A percentile compares a stretch with the other conserved stretches of the same genome.
phyloP scores from a whole-genome alignment of 1,140 invertebrate genomes.

The Lasioglossum albipes region DNA sequence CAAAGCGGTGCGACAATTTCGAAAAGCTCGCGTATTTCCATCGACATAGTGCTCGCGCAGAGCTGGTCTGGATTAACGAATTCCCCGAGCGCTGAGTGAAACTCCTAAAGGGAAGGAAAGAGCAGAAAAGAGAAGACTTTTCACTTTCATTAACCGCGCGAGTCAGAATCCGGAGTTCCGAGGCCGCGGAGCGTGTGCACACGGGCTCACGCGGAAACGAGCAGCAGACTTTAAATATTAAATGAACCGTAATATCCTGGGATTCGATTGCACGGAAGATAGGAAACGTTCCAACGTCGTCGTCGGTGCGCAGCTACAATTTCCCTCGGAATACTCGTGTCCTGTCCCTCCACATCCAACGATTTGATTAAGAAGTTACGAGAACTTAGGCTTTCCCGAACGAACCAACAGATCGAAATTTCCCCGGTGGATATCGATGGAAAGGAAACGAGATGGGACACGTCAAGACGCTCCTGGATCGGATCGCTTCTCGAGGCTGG shows the following conservation, averaged over 20 bases:
- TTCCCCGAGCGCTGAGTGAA: too few relatives aligned
- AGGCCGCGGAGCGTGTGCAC: neutral
- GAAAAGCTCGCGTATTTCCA: too few relatives aligned
- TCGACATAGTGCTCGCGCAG: too few relatives aligned
- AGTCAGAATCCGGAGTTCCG: too few relatives aligned
- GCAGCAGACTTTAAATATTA: conserved; percentile 2
- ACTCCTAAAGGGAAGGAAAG: too few relatives aligned
- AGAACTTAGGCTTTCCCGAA: neutral
- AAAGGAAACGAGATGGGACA: too few relatives aligned
- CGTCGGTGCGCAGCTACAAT: neutral
- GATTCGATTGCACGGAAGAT: neutral
- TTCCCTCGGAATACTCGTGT: neutral
- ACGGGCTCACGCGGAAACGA: neutral
- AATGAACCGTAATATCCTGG: conserved; percentile 2
- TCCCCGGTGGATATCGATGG: neutral
- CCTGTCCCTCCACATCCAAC: neutral
- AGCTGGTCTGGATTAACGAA: too few relatives aligned
- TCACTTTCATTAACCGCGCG: too few relatives aligned
- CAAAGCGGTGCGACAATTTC: too few relatives aligned
- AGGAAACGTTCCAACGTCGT: neutral
- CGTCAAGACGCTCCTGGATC: too few relatives aligned
- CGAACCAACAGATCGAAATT: neutral
- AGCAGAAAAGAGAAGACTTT: too few relatives aligned
- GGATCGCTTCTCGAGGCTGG: neutral
- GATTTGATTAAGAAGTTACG: conserved; percentile 14